A percentile compares a stretch with the other conserved stretches of the same genome.
These are phyloP conservation scores for Drosophila paramelanica DNA, from an alignment of 2,888 invertebrate species.

Conservation along the genomic window DNA sequence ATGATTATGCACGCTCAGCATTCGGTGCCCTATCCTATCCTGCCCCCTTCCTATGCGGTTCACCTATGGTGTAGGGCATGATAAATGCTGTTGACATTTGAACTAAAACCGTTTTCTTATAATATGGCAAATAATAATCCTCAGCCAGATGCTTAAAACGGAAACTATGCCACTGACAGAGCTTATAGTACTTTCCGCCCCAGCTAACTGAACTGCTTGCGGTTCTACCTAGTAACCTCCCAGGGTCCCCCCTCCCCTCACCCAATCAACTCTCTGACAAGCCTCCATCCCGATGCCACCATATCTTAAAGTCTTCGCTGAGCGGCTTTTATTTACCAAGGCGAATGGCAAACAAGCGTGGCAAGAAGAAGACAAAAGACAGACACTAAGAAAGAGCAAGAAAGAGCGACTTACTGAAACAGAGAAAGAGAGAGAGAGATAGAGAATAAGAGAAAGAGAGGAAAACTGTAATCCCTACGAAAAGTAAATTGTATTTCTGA, in stretches of 20 bases:
- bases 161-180: slow-evolving; percentile 79
- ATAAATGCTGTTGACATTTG: slow-evolving; percentile 79
- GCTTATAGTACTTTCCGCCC: slow-evolving; percentile 79
- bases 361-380: slow-evolving; percentile 44
- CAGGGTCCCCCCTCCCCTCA: not conserved
- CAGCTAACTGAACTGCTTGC: slow-evolving; percentile 75
- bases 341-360: slow-evolving; percentile 73
- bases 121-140: slow-evolving; percentile 81
- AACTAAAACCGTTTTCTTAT: slow-evolving; percentile 79
- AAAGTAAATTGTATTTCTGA: slow-evolving; percentile 80
- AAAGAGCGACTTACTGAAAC: slow-evolving; percentile 18
- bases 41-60: slow-evolving; percentile 14
- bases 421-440: not conserved
- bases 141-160: slow-evolving; percentile 74
- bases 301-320: slow-evolving; percentile 38
- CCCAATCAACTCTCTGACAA: not conserved
- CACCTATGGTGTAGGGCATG: slow-evolving; percentile 45
- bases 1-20: slow-evolving; percentile 50
- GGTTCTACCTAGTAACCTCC: slow-evolving; percentile 33
- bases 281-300: not conserved
- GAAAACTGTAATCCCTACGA: slow-evolving; percentile 69
- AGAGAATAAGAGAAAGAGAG: not conserved
- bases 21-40: slow-evolving; percentile 5
- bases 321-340: slow-evolving; percentile 74
- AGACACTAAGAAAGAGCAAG: slow-evolving; percentile 22